Evolutionary conservation across 2,888 invertebrate species (phyloP).

Genomic region (Beris chalybata): DNA sequence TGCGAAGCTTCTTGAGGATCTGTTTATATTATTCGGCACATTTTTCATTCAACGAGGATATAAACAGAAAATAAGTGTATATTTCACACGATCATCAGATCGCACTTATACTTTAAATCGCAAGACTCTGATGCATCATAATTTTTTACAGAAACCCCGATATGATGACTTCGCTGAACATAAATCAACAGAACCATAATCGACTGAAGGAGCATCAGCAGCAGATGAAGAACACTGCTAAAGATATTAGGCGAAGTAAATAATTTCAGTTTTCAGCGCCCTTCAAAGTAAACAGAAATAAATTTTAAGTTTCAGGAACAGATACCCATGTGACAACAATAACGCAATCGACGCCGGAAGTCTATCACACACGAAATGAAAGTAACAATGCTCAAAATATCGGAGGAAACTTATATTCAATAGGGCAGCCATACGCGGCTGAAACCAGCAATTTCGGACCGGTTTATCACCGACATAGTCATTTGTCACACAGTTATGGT

Average conservation of each 20-base stretch:
- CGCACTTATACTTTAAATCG: conserved; percentile 12
- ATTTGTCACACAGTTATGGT: conserved; percentile 47
- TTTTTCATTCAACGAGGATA: conserved; percentile 8
- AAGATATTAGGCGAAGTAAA: conserved; percentile 21
- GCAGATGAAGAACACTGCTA: conserved; percentile 5
- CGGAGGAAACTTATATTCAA: conserved; percentile 38
- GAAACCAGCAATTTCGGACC: conserved; percentile 55
- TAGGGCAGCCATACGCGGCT: conserved; percentile 52
- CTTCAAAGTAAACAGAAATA: conserved; percentile 26
- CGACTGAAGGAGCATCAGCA: conserved; percentile 49
- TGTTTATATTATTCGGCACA: conserved; percentile 8
- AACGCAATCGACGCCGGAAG: conserved; percentile 26
- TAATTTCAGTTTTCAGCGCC: conserved; percentile 20
- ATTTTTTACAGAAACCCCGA: conserved; percentile 24
- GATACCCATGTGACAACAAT: conserved; percentile 30
- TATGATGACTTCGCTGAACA: conserved; percentile 34
- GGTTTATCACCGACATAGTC: conserved; percentile 54
- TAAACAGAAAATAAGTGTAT: conserved; percentile 14
- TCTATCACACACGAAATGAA: conserved; percentile 30
- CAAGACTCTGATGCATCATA: not conserved
- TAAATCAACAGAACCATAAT: conserved; percentile 54
- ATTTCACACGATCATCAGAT: conserved; percentile 19
- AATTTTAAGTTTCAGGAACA: conserved; percentile 21
- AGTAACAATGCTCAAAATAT: conserved; percentile 12
- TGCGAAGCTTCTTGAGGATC: conserved; percentile 5